Evolutionary conservation across 2,113 vertebrate genomes (phyloP).

Genomic region (Rhinopomastus cyanomelas): DNA sequence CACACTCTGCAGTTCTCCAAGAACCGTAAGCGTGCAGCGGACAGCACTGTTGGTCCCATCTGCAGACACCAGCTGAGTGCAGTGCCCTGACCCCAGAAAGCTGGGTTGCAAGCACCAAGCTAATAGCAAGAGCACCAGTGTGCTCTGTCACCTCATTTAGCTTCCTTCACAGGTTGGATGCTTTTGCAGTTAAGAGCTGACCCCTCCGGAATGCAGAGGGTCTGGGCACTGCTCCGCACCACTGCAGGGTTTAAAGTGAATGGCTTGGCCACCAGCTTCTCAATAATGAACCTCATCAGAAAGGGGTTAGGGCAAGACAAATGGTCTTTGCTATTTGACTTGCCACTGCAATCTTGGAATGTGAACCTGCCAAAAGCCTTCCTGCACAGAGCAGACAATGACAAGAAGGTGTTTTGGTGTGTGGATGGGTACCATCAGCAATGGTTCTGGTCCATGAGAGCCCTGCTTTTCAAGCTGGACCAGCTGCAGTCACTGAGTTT

Average conservation of each 20-base stretch:
- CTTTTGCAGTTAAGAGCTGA: neutral
- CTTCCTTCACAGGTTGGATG: neutral
- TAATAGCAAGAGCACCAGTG: neutral
- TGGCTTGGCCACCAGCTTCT: neutral
- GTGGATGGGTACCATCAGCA: rapidly evolving
- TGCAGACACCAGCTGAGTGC: neutral
- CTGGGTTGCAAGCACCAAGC: neutral
- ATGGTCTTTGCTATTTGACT: neutral
- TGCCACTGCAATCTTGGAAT: neutral
- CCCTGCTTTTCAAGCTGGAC: neutral
- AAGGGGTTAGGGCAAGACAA: neutral
- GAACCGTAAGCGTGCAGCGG: neutral
- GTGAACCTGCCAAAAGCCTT: neutral
- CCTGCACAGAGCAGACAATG: neutral
- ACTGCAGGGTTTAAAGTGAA: neutral
- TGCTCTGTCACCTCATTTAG: neutral
- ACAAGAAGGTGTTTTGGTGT: neutral
- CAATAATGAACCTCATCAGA: neutral
- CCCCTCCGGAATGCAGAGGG: neutral
- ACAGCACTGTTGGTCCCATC: neutral
- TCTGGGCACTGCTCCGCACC: neutral
- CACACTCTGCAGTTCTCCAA: neutral
- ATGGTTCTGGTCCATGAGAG: neutral
- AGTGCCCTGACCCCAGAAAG: neutral
- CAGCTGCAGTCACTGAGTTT: neutral